Conservation (phyloP, 2,888 invertebrate genomes). For the Chromoteleia sp. region DNA sequence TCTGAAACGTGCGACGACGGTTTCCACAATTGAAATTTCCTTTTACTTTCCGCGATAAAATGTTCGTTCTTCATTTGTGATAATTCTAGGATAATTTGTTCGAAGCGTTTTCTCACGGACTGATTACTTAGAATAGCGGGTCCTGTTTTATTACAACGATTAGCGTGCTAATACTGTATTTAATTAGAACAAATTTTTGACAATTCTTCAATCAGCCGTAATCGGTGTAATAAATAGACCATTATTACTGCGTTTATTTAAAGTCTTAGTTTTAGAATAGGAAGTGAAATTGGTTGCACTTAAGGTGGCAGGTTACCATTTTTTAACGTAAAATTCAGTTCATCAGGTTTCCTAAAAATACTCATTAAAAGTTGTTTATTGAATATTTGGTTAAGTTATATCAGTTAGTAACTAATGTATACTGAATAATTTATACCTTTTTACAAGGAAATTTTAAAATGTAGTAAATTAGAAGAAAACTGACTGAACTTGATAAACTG, state of each 20-base stretch:
- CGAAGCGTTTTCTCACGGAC: constrained; percentile 12
- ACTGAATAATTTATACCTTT: no score
- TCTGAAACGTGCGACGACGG: neutral
- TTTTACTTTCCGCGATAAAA: neutral
- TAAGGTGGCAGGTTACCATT: constrained; percentile 5
- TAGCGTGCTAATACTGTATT: neutral
- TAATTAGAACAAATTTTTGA: neutral
- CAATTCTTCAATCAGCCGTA: neutral
- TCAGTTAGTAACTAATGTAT: no score
- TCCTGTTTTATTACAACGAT: constrained; percentile 25
- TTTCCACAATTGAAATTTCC: neutral
- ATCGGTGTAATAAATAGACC: constrained; percentile 15
- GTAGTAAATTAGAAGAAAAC: no score
- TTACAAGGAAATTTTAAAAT: no score
- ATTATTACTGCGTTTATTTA: constrained; percentile 9
- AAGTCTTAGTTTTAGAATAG: constrained; percentile 6
- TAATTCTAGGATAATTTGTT: constrained; percentile 14
- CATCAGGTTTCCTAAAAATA: neutral
- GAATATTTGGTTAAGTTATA: no score
- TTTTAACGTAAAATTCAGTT: neutral
- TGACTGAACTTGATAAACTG: no score
- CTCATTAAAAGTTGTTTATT: neutral
- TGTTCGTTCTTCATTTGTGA: constrained; percentile 14
- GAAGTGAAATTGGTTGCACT: neutral
- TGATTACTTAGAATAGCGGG: constrained; percentile 27